Evolutionary conservation across 92 coral and sea anemone genomes (phyloP), one percentile per base, ranked within the genome.

Genomic region (Porites cylindrica): DNA sequence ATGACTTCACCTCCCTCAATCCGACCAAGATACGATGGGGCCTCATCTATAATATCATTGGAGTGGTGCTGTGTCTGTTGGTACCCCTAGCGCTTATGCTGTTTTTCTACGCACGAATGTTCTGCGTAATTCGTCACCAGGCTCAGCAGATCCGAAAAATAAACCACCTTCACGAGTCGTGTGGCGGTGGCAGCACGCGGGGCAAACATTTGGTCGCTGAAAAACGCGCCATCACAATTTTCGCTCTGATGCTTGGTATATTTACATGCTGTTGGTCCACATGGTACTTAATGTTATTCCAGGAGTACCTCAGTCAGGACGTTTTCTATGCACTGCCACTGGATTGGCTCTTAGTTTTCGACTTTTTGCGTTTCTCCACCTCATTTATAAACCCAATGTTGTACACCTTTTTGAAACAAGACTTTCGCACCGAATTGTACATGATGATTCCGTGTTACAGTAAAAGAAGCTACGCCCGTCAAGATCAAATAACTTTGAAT

Each of bases 261-360:
- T 97, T 97, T 66, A 91, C 94, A 7, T 78, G 94, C 58, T 97
- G 99, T 68, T 97, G 99, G 99, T 70, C 88, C 43, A 93, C 98
- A 1, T 97, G 96, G 94, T 97, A 97, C 85, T 88, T 97, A 60
- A 89, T 89, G 0, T 78, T 90, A 0, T 88, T 97, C 29, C 95
- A 93, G 67, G 89, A 58, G 12, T 86, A 95, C 62, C 81, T 94
- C 43, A 82, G 94, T 58, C 17, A 76, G 66, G 72, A 76, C 29
- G 93, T 85, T 16, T 79, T 88, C 64, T 74, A 95, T 51, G 77
- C 54, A 19, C 66, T 89, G 1, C 90, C 94, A 19, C 82, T 56
- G 14, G 91, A 12, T 0, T 91, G 91, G 53, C 85, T 93, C 29
- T 73, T 91, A 66, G 91, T 93, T 23, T 86, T 97, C 70, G 99